A percentile compares a stretch with the other conserved stretches of the same genome.
phyloP scores from a whole-genome alignment of 2,888 invertebrate species.

The Microplitis deprimator region DNA sequence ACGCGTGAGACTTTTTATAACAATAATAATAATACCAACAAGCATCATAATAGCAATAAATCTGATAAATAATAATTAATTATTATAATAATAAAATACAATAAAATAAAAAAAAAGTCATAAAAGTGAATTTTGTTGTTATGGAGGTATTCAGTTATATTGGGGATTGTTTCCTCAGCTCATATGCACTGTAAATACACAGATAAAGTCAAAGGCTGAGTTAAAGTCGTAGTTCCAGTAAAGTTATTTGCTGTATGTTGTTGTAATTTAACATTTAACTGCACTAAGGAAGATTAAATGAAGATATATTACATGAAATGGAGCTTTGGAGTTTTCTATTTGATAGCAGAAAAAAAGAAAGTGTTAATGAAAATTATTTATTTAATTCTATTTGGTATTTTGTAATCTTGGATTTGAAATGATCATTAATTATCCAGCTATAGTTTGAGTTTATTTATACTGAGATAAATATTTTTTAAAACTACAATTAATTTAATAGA shows the following conservation, averaged over 20 bases:
- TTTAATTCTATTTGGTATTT: background rate
- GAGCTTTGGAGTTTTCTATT: background rate
- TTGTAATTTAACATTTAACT: background rate
- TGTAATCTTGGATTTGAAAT: background rate
- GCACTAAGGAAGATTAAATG: background rate
- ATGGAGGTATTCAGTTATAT: background rate
- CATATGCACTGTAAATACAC: background rate
- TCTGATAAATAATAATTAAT: too few relatives aligned
- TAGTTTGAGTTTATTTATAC: background rate
- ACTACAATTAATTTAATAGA: too few relatives aligned
- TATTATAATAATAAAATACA: background rate
- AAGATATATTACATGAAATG: background rate
- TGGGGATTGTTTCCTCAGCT: background rate
- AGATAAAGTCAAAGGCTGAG: background rate
- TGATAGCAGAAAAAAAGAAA: background rate
- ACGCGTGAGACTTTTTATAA: conserved; percentile 15
- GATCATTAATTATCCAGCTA: background rate
- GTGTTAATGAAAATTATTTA: background rate
- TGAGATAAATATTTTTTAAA: too few relatives aligned
- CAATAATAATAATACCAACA: background rate
- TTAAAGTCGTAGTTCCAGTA: background rate
- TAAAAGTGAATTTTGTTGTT: background rate
- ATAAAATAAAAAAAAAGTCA: background rate
- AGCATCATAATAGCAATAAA: too few relatives aligned
- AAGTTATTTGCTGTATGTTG: background rate